Conservation (phyloP, 2,797 vertebrate species). For the Simalia tracyae region DNA sequence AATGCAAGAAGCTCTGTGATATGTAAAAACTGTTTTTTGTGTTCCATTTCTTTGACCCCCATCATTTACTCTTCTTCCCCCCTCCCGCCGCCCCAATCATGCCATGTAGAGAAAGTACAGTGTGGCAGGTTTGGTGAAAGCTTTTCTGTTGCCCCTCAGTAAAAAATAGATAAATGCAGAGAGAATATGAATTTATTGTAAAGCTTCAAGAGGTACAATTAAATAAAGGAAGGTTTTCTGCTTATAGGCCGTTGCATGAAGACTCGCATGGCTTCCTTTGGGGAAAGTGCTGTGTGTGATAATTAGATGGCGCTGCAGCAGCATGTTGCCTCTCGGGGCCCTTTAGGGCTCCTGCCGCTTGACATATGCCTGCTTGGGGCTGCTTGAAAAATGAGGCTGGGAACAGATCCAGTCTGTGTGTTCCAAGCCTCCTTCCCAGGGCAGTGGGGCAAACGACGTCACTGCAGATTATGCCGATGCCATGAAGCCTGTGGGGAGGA, state of each 20-base stretch:
- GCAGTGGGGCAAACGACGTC: neutral
- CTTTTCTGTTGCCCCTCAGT: neutral
- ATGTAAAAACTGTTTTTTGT: neutral
- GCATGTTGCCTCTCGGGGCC: too few relatives aligned
- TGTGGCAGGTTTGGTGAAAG: neutral
- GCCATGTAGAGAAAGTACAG: neutral
- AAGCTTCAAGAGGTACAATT: neutral
- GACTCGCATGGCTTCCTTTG: neutral
- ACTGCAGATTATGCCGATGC: neutral
- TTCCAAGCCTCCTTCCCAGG: neutral
- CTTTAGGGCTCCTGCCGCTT: too few relatives aligned
- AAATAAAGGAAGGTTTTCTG: neutral
- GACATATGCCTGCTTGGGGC: neutral
- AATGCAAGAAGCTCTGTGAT: neutral
- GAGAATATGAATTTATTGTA: neutral
- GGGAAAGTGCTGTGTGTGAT: neutral
- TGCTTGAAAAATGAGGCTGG: neutral
- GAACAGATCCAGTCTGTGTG: neutral
- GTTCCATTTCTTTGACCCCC: neutral
- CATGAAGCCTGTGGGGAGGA: neutral
- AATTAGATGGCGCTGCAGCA: neutral
- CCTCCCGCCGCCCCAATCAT: neutral
- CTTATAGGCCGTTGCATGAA: too few relatives aligned
- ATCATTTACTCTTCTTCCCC: neutral
- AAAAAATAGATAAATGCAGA: neutral